phyloP scores from a whole-genome alignment of 1,140 invertebrate genomes.

The Hypsibius dujardini region DNA sequence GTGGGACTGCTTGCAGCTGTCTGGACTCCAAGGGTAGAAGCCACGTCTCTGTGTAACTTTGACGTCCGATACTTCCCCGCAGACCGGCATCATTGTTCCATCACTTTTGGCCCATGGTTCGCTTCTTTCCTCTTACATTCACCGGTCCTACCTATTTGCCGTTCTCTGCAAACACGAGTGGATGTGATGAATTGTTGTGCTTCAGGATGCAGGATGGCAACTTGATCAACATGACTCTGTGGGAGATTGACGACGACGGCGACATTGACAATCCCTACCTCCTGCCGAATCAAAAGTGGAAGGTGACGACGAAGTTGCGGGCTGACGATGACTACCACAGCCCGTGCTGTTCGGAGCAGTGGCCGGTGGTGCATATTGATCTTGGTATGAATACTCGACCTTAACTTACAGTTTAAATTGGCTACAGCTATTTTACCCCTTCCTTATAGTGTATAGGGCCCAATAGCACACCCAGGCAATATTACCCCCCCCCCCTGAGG shows the following conservation, averaged over 20 bases:
- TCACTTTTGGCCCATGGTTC: constrained; percentile 2
- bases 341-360: constrained; percentile 7
- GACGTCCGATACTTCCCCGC: constrained; percentile 7
- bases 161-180: no score
- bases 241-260: not conserved
- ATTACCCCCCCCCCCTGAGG: no score
- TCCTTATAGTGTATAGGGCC: no score
- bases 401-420: not conserved
- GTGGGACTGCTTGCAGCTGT: no score
- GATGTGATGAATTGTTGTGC: not conserved
- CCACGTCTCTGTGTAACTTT: constrained; percentile 2
- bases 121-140: not conserved
- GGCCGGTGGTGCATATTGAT: not conserved
- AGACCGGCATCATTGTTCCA: not conserved
- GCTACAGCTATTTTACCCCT: not conserved
- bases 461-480: no score
- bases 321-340: not conserved
- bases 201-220: not conserved
- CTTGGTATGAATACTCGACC: not conserved
- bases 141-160: not conserved
- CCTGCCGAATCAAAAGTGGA: constrained; percentile 5
- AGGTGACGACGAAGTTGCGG: not conserved
- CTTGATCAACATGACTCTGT: not conserved
- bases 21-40: constrained; percentile 4
- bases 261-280: not conserved